Conservation (phyloP, 2,888 invertebrate genomes). For the Erebia palarica region DNA sequence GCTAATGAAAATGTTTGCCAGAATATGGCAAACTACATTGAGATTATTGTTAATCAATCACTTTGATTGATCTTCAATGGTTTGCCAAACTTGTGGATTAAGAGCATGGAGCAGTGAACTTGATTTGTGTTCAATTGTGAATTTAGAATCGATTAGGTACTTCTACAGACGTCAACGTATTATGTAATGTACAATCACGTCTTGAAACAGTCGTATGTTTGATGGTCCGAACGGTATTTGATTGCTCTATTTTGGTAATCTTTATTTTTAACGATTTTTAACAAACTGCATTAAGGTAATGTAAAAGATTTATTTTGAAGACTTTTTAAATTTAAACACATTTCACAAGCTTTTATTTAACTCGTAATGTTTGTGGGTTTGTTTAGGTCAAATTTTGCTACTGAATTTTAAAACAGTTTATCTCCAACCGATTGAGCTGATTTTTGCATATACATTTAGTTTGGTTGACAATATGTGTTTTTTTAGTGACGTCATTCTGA, state of each 20-base stretch:
- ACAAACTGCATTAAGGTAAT: not conserved
- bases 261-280: slow-evolving; percentile 8
- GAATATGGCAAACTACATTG: not conserved
- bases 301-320: too few species aligned
- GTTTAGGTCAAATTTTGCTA: too few species aligned
- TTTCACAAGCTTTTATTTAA: too few species aligned
- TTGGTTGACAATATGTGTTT: too few species aligned
- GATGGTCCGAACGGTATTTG: slow-evolving; percentile 26
- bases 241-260: slow-evolving; percentile 23
- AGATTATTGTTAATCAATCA: slow-evolving; percentile 28
- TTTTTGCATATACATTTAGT: too few species aligned
- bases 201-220: slow-evolving; percentile 25
- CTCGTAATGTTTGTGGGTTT: too few species aligned
- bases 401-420: too few species aligned
- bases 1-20: slow-evolving; percentile 3
- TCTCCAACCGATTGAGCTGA: too few species aligned
- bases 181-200: slow-evolving; percentile 31
- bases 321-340: too few species aligned
- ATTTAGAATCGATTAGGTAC: slow-evolving; percentile 29
- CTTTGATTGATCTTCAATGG: slow-evolving; percentile 29
- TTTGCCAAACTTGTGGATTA: slow-evolving; percentile 22
- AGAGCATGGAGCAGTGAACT: slow-evolving; percentile 24
- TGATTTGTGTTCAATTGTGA: slow-evolving; percentile 30
- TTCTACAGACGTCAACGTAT: not conserved
- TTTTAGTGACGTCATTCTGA: too few species aligned